Conservation (phyloP, 2,888 invertebrate genomes). For the Chorisops tibialis region DNA sequence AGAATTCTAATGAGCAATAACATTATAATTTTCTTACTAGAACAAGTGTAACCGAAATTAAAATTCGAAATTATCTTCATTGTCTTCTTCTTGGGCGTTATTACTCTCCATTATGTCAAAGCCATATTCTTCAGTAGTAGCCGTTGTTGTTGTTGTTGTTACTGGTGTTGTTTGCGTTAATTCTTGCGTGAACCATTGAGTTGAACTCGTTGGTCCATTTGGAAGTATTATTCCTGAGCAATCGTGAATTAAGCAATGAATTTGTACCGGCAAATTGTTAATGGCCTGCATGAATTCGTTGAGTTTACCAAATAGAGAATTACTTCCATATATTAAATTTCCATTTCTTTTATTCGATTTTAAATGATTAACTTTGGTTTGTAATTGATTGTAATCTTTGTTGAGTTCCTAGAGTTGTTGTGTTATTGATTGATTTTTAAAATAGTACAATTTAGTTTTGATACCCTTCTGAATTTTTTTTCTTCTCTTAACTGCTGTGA, state of each 20-base stretch:
- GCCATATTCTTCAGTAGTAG: too few relatives aligned
- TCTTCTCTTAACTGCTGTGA: not conserved
- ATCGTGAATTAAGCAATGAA: not conserved
- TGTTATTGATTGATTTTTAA: not conserved
- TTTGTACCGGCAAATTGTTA: not conserved
- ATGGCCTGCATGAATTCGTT: not conserved
- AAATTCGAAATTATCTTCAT: too few relatives aligned
- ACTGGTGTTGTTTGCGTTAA: not conserved
- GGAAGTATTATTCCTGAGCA: not conserved
- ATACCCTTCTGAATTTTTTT: not conserved
- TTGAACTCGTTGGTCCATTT: not conserved
- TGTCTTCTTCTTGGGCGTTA: too few relatives aligned
- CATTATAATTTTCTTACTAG: too few relatives aligned
- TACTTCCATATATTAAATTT: too few relatives aligned
- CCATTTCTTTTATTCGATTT: too few relatives aligned
- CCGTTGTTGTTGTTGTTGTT: not conserved
- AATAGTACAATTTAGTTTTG: not conserved
- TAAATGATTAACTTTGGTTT: not conserved
- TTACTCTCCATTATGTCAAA: too few relatives aligned
- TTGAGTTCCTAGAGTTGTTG: not conserved
- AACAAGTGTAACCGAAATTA: too few relatives aligned
- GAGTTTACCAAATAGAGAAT: not conserved
- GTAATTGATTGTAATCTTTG: not conserved
- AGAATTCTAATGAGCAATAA: too few relatives aligned
- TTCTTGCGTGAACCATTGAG: slow-evolving; percentile 26